These are phyloP conservation scores for Herminia tarsipennalis DNA, from an alignment of 2,888 invertebrate species.

Conservation along the genomic window DNA sequence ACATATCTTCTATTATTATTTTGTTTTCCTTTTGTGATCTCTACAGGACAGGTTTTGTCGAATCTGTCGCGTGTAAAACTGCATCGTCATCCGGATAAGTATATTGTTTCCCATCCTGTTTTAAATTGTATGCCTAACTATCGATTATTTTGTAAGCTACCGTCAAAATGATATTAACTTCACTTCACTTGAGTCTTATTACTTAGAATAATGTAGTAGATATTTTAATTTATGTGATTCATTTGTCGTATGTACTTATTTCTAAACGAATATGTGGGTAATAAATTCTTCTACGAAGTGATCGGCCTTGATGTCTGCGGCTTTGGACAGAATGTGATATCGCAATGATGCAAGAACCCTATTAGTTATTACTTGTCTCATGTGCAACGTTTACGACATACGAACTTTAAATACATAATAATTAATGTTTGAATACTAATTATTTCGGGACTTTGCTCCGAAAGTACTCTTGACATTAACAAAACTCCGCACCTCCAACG, in stretches of 20 bases:
- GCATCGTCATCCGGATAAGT: constrained; percentile 65
- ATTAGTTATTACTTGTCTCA: constrained; percentile 3
- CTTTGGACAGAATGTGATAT: background rate
- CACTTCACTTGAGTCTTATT: too few relatives aligned
- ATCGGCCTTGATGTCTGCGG: constrained; percentile 9
- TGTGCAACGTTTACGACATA: background rate
- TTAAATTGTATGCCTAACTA: constrained; percentile 70
- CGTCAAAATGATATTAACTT: too few relatives aligned
- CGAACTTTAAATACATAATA: background rate
- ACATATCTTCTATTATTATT: constrained; percentile 70
- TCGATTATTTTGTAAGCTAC: constrained; percentile 69
- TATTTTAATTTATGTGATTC: background rate
- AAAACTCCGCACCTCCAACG: too few relatives aligned
- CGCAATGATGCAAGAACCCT: background rate
- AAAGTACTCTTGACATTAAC: background rate
- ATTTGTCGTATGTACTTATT: background rate
- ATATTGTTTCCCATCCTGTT: constrained; percentile 63
- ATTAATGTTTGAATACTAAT: background rate
- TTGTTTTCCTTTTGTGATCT: constrained; percentile 49
- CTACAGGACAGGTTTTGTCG: constrained; percentile 48
- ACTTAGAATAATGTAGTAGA: too few relatives aligned
- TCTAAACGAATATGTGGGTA: background rate
- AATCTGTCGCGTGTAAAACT: constrained; percentile 50
- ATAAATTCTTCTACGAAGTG: constrained; percentile 8
- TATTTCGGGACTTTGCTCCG: background rate